Evolutionary conservation across 2,113 vertebrate genomes (phyloP).

Genomic region (Chrysochloris asiatica): DNA sequence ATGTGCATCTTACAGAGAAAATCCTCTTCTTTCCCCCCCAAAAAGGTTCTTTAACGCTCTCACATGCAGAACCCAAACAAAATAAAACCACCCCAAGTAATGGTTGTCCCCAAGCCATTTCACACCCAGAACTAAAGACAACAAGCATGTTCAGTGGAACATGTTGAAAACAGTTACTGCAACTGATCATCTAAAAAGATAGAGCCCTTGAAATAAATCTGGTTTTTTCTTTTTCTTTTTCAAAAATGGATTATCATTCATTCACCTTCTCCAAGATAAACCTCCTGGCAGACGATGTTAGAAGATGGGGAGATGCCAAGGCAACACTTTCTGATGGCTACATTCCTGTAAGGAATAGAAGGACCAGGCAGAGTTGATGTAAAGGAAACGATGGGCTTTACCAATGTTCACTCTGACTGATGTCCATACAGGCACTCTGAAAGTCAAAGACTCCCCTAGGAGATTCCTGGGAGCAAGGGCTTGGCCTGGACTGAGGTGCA

Average conservation of each 20-base stretch:
- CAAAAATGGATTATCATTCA: background rate
- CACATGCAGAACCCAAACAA: background rate
- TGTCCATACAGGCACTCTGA: background rate
- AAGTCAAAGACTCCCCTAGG: background rate
- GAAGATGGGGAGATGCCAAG: background rate
- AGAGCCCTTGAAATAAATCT: too few species aligned
- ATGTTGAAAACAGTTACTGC: background rate
- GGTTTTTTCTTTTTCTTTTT: too few species aligned
- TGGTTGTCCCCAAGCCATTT: background rate
- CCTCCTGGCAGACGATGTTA: background rate
- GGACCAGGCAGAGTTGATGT: rapidly evolving
- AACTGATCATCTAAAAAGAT: background rate
- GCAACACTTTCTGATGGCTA: background rate
- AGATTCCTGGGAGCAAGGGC: background rate
- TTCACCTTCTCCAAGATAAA: background rate
- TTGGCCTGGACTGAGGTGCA: background rate
- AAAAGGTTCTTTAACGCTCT: background rate
- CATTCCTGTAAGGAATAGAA: background rate
- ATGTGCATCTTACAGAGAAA: background rate
- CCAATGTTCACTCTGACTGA: rapidly evolving
- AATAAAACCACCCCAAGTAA: background rate
- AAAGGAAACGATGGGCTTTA: background rate
- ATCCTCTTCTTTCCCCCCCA: background rate
- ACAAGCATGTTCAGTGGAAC: background rate
- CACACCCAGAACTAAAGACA: background rate